Evolutionary conservation across 1,140 invertebrate species (phyloP).

Genomic region (Oryctes rhinoceros): DNA sequence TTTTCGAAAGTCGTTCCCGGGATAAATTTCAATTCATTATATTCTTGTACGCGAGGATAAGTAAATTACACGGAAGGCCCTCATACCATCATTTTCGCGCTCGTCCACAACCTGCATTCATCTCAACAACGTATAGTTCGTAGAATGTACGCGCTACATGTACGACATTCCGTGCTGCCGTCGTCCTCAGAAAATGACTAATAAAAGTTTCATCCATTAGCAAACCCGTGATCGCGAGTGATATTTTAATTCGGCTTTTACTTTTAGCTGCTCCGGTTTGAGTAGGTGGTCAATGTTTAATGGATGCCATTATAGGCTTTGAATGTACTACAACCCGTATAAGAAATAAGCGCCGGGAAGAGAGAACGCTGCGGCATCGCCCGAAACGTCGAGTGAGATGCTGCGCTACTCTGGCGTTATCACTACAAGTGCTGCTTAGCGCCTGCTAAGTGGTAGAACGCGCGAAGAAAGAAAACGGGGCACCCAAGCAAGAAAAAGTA

Average conservation of each 20-base stretch:
- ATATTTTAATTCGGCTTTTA: slow-evolving; percentile 51
- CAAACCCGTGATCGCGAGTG: slow-evolving; percentile 44
- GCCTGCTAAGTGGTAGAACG: slow-evolving; percentile 37
- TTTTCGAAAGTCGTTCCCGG: slow-evolving; percentile 31
- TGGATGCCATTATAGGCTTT: slow-evolving; percentile 51
- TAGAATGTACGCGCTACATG: neutral
- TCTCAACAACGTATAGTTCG: neutral
- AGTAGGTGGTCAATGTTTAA: slow-evolving; percentile 50
- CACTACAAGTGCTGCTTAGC: slow-evolving; percentile 39
- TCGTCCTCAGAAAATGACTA: slow-evolving; percentile 34
- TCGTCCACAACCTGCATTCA: neutral
- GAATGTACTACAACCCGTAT: slow-evolving; percentile 35
- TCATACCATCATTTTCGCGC: neutral
- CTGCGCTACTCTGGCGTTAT: slow-evolving; percentile 21
- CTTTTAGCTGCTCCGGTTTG: slow-evolving; percentile 39
- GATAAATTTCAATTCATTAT: slow-evolving; percentile 37
- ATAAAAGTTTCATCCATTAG: slow-evolving; percentile 41
- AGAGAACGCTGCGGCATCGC: neutral
- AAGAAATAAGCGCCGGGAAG: slow-evolving; percentile 32
- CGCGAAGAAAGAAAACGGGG: slow-evolving; percentile 30
- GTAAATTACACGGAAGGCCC: slow-evolving; percentile 26
- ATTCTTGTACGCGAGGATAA: slow-evolving; percentile 20
- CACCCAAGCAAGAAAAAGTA: neutral
- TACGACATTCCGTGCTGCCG: neutral
- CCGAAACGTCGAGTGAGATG: neutral